These are phyloP conservation scores for Oreochromis grahami DNA, from an alignment of 2,797 vertebrate species.

Conservation along the genomic window DNA sequence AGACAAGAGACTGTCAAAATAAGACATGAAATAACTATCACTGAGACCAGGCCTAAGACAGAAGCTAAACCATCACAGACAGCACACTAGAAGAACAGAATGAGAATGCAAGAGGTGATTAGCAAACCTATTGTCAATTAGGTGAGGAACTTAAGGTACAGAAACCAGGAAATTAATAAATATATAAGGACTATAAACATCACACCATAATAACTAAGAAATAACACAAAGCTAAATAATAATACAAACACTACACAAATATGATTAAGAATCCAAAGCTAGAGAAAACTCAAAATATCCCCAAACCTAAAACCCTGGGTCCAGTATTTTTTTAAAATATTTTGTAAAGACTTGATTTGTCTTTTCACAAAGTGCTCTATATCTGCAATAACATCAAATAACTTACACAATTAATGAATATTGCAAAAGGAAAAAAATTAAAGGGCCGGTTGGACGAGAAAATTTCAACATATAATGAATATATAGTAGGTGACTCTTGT, in stretches of 20 bases:
- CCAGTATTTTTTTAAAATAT: neutral
- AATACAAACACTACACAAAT: neutral
- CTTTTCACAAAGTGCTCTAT: neutral
- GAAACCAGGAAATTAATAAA: too few relatives aligned
- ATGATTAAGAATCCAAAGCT: neutral
- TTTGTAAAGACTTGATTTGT: neutral
- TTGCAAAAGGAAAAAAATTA: neutral
- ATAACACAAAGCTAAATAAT: neutral
- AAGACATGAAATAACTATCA: neutral
- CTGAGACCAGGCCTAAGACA: neutral
- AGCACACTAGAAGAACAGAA: too few relatives aligned
- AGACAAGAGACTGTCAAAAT: fast-evolving
- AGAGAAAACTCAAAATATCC: neutral
- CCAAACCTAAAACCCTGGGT: neutral
- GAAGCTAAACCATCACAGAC: neutral
- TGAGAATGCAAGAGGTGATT: too few relatives aligned
- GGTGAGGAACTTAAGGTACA: too few relatives aligned
- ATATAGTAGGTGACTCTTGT: neutral
- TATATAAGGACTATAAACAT: too few relatives aligned
- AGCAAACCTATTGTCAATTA: too few relatives aligned
- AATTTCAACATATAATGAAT: neutral
- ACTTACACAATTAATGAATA: neutral
- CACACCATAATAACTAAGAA: neutral
- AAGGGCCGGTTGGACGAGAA: fast-evolving
- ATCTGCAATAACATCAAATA: neutral